phyloP scores from a whole-genome alignment of 1,140 invertebrate species.

The Drosophila sp. region DNA sequence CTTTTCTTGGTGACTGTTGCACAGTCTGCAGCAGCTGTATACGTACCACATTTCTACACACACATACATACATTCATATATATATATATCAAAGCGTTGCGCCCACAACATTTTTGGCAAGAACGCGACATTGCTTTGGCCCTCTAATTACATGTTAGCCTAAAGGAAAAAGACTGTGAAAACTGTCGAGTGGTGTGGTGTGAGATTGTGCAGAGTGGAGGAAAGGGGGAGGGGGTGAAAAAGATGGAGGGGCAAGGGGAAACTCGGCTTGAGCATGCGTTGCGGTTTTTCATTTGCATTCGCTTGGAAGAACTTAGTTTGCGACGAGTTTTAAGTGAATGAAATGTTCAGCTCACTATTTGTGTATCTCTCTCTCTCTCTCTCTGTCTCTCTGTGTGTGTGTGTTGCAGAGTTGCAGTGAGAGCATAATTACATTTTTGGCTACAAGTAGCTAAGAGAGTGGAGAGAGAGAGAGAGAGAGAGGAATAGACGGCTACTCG shows the following conservation, averaged over 20 bases:
- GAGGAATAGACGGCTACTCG: not conserved
- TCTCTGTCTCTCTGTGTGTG: constrained; percentile 10
- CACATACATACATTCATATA: too few species aligned
- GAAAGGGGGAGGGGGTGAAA: not conserved
- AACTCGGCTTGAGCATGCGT: constrained; percentile 77
- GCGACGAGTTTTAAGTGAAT: constrained; percentile 73
- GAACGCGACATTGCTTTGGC: constrained; percentile 59
- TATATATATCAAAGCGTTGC: constrained; percentile 68
- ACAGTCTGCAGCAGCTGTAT: constrained; percentile 49
- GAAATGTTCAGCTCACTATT: constrained; percentile 56
- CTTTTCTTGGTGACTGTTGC: constrained; percentile 44
- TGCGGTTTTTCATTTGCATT: constrained; percentile 82
- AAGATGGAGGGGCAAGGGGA: not conserved
- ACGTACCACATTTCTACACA: constrained; percentile 23
- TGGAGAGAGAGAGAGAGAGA: not conserved
- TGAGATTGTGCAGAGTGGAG: not conserved
- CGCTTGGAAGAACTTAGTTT: constrained; percentile 65
- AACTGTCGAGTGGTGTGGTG: not conserved
- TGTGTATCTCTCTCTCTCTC: too few species aligned
- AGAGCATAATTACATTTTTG: constrained; percentile 73
- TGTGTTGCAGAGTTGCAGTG: constrained; percentile 33
- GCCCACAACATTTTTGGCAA: constrained; percentile 81
- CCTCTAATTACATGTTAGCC: constrained; percentile 79
- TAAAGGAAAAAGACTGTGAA: constrained; percentile 5
- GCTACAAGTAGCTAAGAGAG: constrained; percentile 15